Conservation (phyloP, 1,140 invertebrate genomes). For the Oncopodura yosiiana region DNA sequence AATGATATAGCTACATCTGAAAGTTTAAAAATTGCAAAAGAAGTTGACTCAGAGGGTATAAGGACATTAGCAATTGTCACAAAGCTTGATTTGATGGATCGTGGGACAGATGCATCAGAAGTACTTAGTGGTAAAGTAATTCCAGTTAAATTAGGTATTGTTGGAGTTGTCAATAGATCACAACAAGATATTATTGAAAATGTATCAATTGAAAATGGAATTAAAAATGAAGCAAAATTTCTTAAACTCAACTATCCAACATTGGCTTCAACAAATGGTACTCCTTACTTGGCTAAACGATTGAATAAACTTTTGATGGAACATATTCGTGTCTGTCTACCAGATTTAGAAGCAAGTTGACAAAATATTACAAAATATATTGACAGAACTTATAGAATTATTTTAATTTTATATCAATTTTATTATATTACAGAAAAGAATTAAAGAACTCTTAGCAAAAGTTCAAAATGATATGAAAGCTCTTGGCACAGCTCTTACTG, state of each 20-base stretch:
- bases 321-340: conserved; percentile 94
- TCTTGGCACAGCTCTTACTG: conserved; percentile 76
- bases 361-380: not conserved
- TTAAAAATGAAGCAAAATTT: conserved; percentile 88
- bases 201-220: conserved; percentile 68
- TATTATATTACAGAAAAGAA: conserved; percentile 60
- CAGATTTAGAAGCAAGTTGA: conserved; percentile 76
- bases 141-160: conserved; percentile 93
- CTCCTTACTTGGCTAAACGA: conserved; percentile 89
- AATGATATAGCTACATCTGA: conserved; percentile 95
- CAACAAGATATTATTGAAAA: conserved; percentile 94
- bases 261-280: conserved; percentile 87
- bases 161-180: conserved; percentile 95
- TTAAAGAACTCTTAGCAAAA: conserved; percentile 92
- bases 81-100: conserved; percentile 97
- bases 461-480: conserved; percentile 88
- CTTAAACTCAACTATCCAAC: conserved; percentile 93
- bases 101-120: conserved; percentile 95
- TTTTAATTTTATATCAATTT: not conserved
- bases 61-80: conserved; percentile 94
- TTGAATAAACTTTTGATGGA: conserved; percentile 95
- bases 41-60: conserved; percentile 85
- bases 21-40: conserved; percentile 83
- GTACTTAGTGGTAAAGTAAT: conserved; percentile 93
- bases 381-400: not conserved